A percentile compares a stretch with the other conserved stretches of the same genome.
Conservation (phyloP, 2,888 invertebrate species). For the Synergus laeviventris region DNA sequence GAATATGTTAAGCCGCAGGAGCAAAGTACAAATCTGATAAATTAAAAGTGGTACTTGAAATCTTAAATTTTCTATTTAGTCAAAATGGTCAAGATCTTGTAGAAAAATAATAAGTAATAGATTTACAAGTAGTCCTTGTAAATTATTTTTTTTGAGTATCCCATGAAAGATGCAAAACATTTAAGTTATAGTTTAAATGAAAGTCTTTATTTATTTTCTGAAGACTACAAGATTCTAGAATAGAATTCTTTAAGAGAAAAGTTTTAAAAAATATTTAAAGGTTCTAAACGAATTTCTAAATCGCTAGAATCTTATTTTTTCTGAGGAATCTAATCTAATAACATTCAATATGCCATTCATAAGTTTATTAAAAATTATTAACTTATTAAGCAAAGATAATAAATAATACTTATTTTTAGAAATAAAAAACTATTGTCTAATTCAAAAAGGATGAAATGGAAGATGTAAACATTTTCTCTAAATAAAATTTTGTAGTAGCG, state of each 20-base stretch:
- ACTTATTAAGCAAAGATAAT: not conserved
- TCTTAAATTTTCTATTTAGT: not conserved
- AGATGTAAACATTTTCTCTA: not conserved
- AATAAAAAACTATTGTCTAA: not conserved
- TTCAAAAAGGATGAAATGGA: not conserved
- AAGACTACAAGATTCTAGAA: not conserved
- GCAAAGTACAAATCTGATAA: not conserved
- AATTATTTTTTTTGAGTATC: not conserved
- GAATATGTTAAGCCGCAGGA: conserved; percentile 4
- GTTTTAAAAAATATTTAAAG: not conserved
- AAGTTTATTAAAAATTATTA: not conserved
- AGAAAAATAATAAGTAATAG: not conserved
- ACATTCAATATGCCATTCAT: not conserved
- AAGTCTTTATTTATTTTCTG: not conserved
- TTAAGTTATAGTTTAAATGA: not conserved
- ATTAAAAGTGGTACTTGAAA: not conserved
- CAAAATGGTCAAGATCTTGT: not conserved
- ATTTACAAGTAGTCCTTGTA: not conserved
- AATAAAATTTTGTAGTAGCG: not conserved
- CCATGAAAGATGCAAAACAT: not conserved
- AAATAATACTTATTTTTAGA: not conserved
- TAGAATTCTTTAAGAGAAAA: not conserved
- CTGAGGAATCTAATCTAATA: conserved; percentile 20
- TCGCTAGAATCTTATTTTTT: not conserved
- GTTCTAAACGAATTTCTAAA: not conserved